A percentile compares a stretch with the other conserved stretches of the same genome.
Evolutionary conservation across 2,797 vertebrate genomes (phyloP).

Genomic region (Halcyon chelicuti): DNA sequence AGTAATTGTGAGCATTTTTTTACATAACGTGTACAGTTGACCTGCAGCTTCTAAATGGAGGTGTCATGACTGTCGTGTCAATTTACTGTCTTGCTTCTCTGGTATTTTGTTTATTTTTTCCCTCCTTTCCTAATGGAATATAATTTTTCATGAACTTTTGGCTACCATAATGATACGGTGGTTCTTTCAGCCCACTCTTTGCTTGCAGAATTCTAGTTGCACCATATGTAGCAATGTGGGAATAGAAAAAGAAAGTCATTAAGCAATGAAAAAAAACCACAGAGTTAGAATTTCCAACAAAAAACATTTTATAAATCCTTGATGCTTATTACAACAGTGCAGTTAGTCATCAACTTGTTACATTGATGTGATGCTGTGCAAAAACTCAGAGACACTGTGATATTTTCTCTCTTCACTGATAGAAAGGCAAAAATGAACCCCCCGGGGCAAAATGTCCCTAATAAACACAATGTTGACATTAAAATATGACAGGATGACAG

Average conservation of each 20-base stretch:
- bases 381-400: background rate
- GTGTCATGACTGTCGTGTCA: background rate
- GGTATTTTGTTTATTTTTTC: background rate
- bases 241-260: background rate
- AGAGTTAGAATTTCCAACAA: background rate
- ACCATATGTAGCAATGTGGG: background rate
- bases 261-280: background rate
- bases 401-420: constrained; percentile 33
- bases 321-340: background rate
- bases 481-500: constrained; percentile 67
- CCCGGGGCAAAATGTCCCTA: constrained; percentile 12
- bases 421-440: constrained; percentile 45
- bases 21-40: background rate
- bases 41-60: background rate
- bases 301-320: background rate
- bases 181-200: background rate
- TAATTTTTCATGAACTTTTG: background rate
- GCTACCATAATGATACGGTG: background rate
- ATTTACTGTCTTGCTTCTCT: background rate
- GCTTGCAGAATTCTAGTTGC: background rate
- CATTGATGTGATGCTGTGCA: background rate
- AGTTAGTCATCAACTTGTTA: background rate
- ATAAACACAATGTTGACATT: constrained; percentile 56
- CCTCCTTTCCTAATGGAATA: background rate
- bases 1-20: background rate